These are phyloP conservation scores for Macaria liturata DNA, from an alignment of 2,888 invertebrate genomes.

Conservation along the genomic window DNA sequence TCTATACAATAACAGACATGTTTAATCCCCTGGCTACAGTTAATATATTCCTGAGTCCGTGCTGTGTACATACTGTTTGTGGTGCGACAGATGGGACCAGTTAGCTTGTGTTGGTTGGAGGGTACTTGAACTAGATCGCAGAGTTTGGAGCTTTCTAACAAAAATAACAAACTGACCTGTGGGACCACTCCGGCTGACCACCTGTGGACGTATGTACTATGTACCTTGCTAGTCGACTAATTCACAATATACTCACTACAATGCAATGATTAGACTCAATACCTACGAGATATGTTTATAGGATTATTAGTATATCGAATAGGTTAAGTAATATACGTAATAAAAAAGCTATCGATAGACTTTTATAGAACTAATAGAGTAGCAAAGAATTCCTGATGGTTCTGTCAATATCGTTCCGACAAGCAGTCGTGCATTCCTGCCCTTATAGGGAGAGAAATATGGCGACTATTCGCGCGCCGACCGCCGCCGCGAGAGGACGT, in stretches of 20 bases:
- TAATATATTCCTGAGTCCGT: conserved; percentile 2
- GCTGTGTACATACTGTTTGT: conserved; percentile 1
- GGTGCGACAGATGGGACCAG: conserved; percentile 20
- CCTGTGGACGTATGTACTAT: conserved; percentile 5
- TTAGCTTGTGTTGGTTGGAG: conserved; percentile 18
- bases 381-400: no score
- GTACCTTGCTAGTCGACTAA: no score
- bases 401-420: conserved; percentile 19
- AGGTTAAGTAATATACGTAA: no score
- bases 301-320: no score
- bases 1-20: no score
- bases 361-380: no score
- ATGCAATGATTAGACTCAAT: no score
- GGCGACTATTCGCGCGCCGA: conserved; percentile 29
- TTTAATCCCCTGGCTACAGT: background rate
- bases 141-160: conserved; percentile 9
- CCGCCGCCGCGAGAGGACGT: conserved; percentile 33
- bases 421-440: conserved; percentile 17
- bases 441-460: conserved; percentile 39
- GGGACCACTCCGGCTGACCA: conserved; percentile 9
- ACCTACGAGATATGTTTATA: no score
- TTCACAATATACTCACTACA: no score
- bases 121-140: conserved; percentile 19
- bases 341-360: no score
- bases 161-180: conserved; percentile 15